These are phyloP conservation scores for Dasysyrphus albostriatus DNA, from an alignment of 2,888 invertebrate species.

Conservation along the genomic window DNA sequence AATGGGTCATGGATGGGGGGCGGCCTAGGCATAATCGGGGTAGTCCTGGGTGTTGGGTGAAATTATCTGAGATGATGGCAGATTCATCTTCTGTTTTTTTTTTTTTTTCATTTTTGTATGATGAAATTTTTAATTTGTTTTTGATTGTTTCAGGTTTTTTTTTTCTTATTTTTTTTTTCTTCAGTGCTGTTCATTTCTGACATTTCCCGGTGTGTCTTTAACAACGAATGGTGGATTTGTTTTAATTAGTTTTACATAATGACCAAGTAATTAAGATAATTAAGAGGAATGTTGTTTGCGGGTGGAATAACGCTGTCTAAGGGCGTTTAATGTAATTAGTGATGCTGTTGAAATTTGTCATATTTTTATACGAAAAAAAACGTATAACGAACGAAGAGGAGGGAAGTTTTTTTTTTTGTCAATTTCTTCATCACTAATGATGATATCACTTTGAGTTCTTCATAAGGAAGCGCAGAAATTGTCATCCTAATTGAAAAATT, in stretches of 20 bases:
- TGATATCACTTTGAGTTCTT: not conserved
- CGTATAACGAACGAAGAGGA: not conserved
- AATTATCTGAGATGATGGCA: constrained; percentile 23
- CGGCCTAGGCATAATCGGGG: not conserved
- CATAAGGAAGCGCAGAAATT: not conserved
- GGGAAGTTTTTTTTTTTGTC: not conserved
- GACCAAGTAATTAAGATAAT: constrained; percentile 55
- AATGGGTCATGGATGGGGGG: not conserved
- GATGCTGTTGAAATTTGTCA: constrained; percentile 19
- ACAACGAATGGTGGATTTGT: constrained; percentile 16
- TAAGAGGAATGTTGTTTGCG: constrained; percentile 38
- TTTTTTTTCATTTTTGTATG: constrained; percentile 10
- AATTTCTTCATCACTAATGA: not conserved
- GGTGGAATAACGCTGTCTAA: constrained; percentile 15
- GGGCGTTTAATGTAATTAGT: constrained; percentile 49
- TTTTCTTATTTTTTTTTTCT: constrained; percentile 2
- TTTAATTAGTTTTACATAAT: constrained; percentile 63
- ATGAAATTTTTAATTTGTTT: constrained; percentile 60
- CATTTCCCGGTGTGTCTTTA: constrained; percentile 12
- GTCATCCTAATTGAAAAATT: not conserved
- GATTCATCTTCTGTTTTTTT: constrained; percentile 2
- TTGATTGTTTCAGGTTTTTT: constrained; percentile 35
- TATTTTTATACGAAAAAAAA: not conserved
- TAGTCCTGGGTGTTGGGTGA: not conserved
- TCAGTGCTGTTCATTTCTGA: constrained; percentile 30